Conservation (phyloP, 2,888 invertebrate species). For the Linnaemya tessellans region DNA sequence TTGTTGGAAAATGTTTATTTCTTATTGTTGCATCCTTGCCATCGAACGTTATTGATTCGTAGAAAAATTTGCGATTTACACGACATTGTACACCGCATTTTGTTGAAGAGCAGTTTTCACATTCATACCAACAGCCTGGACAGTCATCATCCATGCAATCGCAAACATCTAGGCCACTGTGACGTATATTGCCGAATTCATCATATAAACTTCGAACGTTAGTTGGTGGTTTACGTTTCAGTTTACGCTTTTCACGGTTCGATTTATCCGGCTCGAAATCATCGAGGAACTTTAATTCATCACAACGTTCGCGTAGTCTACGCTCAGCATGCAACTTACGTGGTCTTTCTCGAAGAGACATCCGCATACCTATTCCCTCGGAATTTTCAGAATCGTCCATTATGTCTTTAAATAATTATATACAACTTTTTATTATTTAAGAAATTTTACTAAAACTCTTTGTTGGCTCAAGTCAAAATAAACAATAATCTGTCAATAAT, state of each 20-base stretch:
- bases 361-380: slow-evolving; percentile 73
- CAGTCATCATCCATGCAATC: slow-evolving; percentile 92
- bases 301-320: slow-evolving; percentile 73
- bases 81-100: slow-evolving; percentile 94
- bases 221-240: slow-evolving; percentile 85
- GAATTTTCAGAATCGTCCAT: slow-evolving; percentile 75
- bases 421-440: not conserved
- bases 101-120: slow-evolving; percentile 88
- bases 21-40: slow-evolving; percentile 86
- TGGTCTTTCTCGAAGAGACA: slow-evolving; percentile 76
- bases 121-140: slow-evolving; percentile 93
- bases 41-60: slow-evolving; percentile 91
- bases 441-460: not conserved
- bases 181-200: slow-evolving; percentile 87
- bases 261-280: slow-evolving; percentile 92
- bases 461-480: slow-evolving; percentile 19
- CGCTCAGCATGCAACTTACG: slow-evolving; percentile 75
- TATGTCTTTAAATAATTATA: not conserved
- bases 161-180: slow-evolving; percentile 89
- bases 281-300: slow-evolving; percentile 82
- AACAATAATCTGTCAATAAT: not conserved
- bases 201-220: slow-evolving; percentile 85
- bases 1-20: slow-evolving; percentile 75
- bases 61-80: slow-evolving; percentile 89
- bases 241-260: slow-evolving; percentile 89